Evolutionary conservation across 2,797 vertebrate species (phyloP), one percentile per base, ranked within the genome.

Genomic region (Notoglanidium macrostoma): DNA sequence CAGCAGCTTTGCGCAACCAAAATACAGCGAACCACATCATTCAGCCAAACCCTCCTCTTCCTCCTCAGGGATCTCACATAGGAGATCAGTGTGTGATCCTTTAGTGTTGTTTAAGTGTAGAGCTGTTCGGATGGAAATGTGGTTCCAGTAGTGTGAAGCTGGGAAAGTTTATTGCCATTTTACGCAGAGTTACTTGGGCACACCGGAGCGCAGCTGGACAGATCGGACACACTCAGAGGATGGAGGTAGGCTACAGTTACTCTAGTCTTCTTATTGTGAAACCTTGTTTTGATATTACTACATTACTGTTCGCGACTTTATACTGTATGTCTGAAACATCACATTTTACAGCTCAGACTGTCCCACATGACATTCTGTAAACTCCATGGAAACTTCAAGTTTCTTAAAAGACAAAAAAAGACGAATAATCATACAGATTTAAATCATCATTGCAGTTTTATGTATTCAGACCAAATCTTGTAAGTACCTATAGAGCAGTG

Each of bases 211-310:
- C 76, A 78, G 76, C 55, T 26, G 78, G 78, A n/a, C 79, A 65
- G 35, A 63, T 82, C 59, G 3, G 55, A 80, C 21, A 7, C 78
- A 15, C 55, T 61, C 35, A n/a, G 26, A 82, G 40, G 79, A 82
- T 82, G 79, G 79, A 82, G 79, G 79, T n/a, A n/a, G n/a, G n/a
- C n/a, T 82, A 63, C 3, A 44, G 19, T 40, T 51, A 55, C 17
- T 55, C 55, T 78, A 2, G 55, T 80, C 35, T 61, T 61, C 57
- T 40, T 80, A 57, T 11, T 35, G 15, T 78, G 4, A 32, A 54
- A 1, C 5, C n/a, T 55, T 40, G 29, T 49, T 32, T 55, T 35
- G 17, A 6, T n/a, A n/a, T n/a, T 79, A 23, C 54, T 35, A 2
- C 3, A 77, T 49, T 26, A 51, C 44, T n/a, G 26, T n/a, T 76